These are phyloP conservation scores for Dasypogon diadema DNA, from an alignment of 2,888 invertebrate genomes.

Conservation along the genomic window DNA sequence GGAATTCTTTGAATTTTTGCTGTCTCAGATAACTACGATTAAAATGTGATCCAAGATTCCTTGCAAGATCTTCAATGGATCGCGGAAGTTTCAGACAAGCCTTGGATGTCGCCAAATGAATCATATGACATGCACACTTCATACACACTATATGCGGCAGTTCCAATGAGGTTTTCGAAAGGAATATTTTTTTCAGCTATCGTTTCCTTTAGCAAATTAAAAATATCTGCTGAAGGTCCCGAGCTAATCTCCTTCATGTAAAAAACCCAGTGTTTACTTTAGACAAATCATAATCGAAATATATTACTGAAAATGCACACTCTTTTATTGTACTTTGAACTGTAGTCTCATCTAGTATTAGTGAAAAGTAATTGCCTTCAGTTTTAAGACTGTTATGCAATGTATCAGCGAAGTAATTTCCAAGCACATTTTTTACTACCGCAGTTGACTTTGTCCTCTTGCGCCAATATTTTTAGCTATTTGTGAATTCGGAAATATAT, in stretches of 20 bases:
- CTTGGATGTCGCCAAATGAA: conserved; percentile 7
- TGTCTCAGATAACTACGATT: neutral
- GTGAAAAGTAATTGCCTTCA: neutral
- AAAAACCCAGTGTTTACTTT: neutral
- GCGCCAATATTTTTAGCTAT: neutral
- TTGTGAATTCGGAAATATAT: conserved; percentile 7
- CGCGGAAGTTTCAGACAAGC: neutral
- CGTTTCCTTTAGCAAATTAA: neutral
- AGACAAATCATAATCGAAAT: neutral
- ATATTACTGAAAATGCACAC: neutral
- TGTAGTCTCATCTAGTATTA: conserved; percentile 15
- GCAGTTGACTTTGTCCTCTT: conserved; percentile 7
- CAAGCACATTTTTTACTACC: conserved; percentile 4
- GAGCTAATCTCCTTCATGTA: neutral
- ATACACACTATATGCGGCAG: neutral
- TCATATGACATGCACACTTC: conserved; percentile 13
- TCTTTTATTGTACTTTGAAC: neutral
- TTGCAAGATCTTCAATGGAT: neutral
- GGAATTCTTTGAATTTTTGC: conserved; percentile 4
- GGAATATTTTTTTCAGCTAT: neutral
- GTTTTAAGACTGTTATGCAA: neutral
- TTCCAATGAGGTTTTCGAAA: neutral
- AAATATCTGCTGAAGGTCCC: neutral
- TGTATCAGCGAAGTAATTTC: neutral
- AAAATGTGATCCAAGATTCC: conserved; percentile 1